Percentiles rank a stretch among this genome's conserved stretches.
These are phyloP conservation scores for Enteromius radiatus DNA, from an alignment of 2,797 vertebrate species.

Conservation along the genomic window DNA sequence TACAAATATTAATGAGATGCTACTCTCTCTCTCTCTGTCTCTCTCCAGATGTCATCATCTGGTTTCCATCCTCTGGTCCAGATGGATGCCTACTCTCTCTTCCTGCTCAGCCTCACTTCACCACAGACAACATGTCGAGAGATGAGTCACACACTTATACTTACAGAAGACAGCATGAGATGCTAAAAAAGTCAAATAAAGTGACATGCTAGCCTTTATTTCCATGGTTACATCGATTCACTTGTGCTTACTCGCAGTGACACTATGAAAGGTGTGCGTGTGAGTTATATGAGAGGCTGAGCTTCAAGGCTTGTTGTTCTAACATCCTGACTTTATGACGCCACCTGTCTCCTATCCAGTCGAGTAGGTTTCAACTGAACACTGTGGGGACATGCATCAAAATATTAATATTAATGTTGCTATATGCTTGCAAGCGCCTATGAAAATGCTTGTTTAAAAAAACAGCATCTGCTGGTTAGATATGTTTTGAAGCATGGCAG, in stretches of 20 bases:
- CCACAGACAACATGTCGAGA: slow-evolving; percentile 23
- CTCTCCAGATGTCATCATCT: slow-evolving; percentile 32
- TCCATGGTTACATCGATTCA: slow-evolving; percentile 11
- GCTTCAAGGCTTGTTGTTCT: neutral
- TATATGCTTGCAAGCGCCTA: neutral
- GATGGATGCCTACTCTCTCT: slow-evolving; percentile 39
- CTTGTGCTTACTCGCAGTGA: neutral
- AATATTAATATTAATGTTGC: slow-evolving; percentile 6
- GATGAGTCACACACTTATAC: slow-evolving; percentile 26
- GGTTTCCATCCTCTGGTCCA: slow-evolving; percentile 38
- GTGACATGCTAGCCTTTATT: slow-evolving; percentile 6
- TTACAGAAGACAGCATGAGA: slow-evolving; percentile 54
- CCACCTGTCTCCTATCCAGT: neutral
- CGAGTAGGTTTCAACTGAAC: neutral
- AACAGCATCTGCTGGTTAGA: neutral
- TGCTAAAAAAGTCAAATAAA: slow-evolving; percentile 21
- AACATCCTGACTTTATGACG: neutral
- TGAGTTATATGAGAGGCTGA: neutral
- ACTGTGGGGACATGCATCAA: neutral
- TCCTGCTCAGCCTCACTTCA: slow-evolving; percentile 15
- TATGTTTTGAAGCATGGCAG: neutral
- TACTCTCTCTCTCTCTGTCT: slow-evolving; percentile 46
- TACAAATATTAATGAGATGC: slow-evolving; percentile 6
- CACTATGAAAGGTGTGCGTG: slow-evolving; percentile 8
- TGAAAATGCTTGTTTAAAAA: neutral